Evolutionary conservation across 2,113 vertebrate genomes (phyloP).

Genomic region (Pitta sordida): DNA sequence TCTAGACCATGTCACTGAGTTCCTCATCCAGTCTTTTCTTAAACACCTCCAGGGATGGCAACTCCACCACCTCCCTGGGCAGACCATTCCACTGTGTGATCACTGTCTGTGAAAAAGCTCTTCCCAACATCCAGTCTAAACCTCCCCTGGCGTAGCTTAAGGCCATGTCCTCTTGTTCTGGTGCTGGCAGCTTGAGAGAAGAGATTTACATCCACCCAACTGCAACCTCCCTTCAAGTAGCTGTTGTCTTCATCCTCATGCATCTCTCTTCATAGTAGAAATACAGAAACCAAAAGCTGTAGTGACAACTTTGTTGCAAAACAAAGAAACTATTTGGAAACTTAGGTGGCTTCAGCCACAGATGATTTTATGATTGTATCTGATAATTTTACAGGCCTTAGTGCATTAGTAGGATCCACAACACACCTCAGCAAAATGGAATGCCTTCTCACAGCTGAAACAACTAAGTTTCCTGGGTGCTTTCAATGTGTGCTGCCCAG

Average conservation of each 20-base stretch:
- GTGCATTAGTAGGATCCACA: neutral
- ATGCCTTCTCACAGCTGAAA: neutral
- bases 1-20: too few species aligned
- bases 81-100: too few species aligned
- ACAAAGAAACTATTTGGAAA: neutral
- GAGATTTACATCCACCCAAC: too few species aligned
- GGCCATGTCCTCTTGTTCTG: too few species aligned
- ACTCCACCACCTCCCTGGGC: too few species aligned
- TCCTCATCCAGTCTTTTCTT: too few species aligned
- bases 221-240: too few species aligned
- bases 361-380: neutral
- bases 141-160: too few species aligned
- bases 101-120: too few species aligned
- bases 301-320: neutral
- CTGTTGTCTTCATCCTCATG: neutral
- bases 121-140: too few species aligned
- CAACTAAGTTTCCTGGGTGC: neutral
- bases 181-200: too few species aligned
- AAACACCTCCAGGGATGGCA: too few species aligned
- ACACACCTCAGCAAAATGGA: neutral
- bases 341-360: neutral
- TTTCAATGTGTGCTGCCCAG: neutral
- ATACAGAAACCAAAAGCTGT: neutral
- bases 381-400: neutral
- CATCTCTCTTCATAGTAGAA: neutral